These are phyloP conservation scores for Euclidia mi DNA, from an alignment of 2,888 invertebrate species.

Conservation along the genomic window DNA sequence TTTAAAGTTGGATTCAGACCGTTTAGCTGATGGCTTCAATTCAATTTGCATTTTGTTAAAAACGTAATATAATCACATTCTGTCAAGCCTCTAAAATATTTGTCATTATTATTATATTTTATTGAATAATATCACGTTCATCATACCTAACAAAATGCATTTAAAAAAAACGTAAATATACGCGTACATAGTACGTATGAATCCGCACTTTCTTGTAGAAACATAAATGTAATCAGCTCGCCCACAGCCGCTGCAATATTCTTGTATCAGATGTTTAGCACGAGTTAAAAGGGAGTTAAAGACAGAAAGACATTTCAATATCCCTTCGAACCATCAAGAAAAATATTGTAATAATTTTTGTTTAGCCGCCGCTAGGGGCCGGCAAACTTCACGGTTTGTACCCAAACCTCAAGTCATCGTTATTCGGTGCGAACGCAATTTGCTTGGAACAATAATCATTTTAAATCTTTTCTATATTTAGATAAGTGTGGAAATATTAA, in stretches of 20 bases:
- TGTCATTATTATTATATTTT: too few species aligned
- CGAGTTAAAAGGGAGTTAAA: slow-evolving; percentile 44
- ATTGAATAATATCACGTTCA: too few species aligned
- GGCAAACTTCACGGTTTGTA: slow-evolving; percentile 61
- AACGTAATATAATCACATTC: too few species aligned
- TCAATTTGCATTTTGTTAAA: too few species aligned
- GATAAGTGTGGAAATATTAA: slow-evolving; percentile 46
- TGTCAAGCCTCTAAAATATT: too few species aligned
- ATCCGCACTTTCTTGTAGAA: not conserved
- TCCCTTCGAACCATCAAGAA: slow-evolving; percentile 38
- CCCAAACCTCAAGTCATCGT: slow-evolving; percentile 74
- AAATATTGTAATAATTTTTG: slow-evolving; percentile 70
- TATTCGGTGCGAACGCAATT: slow-evolving; percentile 68
- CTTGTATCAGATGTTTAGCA: slow-evolving; percentile 31
- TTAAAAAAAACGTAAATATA: too few species aligned
- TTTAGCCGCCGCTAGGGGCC: slow-evolving; percentile 53
- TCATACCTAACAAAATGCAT: too few species aligned
- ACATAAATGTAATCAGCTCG: not conserved
- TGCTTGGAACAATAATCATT: slow-evolving; percentile 70
- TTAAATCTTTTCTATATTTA: slow-evolving; percentile 57
- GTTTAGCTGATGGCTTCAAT: too few species aligned
- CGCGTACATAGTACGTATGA: too few species aligned
- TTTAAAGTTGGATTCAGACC: too few species aligned
- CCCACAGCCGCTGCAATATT: slow-evolving; percentile 2
- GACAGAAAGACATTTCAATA: slow-evolving; percentile 63